Percentiles rank a stretch among this genome's conserved stretches.
phyloP scores from a whole-genome alignment of 2,113 vertebrate genomes.

The Zosterops borbonicus region DNA sequence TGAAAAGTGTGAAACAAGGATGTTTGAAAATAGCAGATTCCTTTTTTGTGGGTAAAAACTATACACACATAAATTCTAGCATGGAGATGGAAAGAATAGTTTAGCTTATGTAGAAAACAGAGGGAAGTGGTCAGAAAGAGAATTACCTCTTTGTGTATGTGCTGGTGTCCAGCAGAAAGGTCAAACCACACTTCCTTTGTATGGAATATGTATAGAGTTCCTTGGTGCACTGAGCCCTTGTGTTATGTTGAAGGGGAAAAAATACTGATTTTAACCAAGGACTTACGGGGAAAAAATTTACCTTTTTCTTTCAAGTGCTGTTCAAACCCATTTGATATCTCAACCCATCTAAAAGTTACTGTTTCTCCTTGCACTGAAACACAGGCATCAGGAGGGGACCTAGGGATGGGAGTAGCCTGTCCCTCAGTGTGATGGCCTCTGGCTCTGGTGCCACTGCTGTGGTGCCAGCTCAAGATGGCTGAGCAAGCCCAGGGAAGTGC shows the following conservation, averaged over 20 bases:
- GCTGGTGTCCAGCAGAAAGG: background rate
- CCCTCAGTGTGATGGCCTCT: rapidly evolving
- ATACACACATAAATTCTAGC: background rate
- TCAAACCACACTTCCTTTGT: background rate
- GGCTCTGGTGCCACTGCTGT: background rate
- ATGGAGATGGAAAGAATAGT: background rate
- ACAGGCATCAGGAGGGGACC: background rate
- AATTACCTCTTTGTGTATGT: background rate
- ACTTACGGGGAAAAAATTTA: rapidly evolving
- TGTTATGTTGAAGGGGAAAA: background rate
- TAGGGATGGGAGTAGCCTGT: background rate
- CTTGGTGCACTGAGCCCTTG: background rate
- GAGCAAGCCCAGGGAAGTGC: background rate
- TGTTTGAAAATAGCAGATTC: background rate
- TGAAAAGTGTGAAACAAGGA: background rate
- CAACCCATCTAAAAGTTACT: background rate
- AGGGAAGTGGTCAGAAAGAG: background rate
- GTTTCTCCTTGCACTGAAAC: background rate
- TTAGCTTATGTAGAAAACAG: background rate
- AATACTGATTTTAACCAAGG: background rate
- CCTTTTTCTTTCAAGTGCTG: background rate
- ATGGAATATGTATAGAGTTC: background rate
- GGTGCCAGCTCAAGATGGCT: background rate
- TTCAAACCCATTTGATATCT: background rate
- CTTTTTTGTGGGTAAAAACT: background rate